Percentiles rank a stretch among this genome's conserved stretches.
Evolutionary conservation across 1,140 invertebrate genomes (phyloP).

Genomic region (Pogonognathellus flavescens): DNA sequence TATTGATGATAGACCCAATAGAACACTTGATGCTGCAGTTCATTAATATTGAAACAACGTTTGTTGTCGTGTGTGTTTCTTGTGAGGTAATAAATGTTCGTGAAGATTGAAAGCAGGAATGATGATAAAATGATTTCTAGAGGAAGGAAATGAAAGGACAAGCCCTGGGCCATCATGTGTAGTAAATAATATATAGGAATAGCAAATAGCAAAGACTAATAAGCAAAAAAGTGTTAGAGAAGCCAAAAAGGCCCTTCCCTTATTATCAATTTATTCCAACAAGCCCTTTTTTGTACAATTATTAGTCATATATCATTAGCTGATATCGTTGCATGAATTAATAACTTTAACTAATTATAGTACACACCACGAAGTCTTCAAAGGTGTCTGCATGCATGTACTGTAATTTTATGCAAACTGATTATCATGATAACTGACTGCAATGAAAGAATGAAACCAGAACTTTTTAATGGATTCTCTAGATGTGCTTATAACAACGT

Average conservation of each 20-base stretch:
- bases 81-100: background rate
- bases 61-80: background rate
- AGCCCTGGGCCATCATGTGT: background rate
- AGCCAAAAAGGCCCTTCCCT: conserved; percentile 32
- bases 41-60: background rate
- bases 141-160: conserved; percentile 33
- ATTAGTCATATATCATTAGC: conserved; percentile 23
- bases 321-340: conserved; percentile 11
- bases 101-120: conserved; percentile 8
- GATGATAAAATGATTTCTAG: background rate
- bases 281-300: conserved; percentile 31
- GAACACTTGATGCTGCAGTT: background rate
- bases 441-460: too few species aligned
- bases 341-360: conserved; percentile 25
- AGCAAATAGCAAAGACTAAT: conserved; percentile 29
- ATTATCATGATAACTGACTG: too few species aligned
- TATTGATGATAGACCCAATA: background rate
- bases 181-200: background rate
- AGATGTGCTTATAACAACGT: too few species aligned
- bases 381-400: background rate
- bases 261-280: conserved; percentile 48
- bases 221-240: conserved; percentile 47
- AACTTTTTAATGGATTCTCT: too few species aligned
- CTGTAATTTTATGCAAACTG: too few species aligned
- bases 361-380: background rate